These are phyloP conservation scores for Parotocinclus haroldoi DNA, from an alignment of 2,797 vertebrate species.

Conservation along the genomic window DNA sequence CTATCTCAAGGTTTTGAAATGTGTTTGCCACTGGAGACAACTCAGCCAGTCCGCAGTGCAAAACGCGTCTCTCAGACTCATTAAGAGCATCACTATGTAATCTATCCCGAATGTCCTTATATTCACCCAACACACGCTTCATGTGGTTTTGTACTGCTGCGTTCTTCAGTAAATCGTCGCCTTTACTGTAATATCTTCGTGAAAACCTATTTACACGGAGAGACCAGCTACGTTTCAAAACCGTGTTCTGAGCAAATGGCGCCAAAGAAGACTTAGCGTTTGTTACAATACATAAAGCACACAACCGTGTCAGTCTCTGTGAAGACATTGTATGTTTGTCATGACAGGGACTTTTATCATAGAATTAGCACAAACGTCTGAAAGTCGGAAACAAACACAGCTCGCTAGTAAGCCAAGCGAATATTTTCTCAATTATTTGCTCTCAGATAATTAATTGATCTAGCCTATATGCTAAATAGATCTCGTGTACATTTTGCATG, in stretches of 20 bases:
- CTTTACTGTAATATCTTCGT: not conserved
- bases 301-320: conserved; percentile 28
- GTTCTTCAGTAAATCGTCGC: conserved; percentile 62
- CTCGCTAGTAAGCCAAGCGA: no score
- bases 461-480: no score
- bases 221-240: not conserved
- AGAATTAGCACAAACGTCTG: not conserved
- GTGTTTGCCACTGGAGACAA: conserved; percentile 67
- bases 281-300: not conserved
- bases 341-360: not conserved
- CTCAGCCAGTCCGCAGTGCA: conserved; percentile 62
- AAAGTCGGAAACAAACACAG: no score
- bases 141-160: conserved; percentile 73
- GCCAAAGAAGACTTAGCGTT: not conserved
- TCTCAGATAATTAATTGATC: no score
- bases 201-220: not conserved
- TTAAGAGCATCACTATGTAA: conserved; percentile 60
- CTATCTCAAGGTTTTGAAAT: conserved; percentile 62
- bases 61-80: conserved; percentile 66
- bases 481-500: no score
- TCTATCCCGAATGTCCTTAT: conserved; percentile 55
- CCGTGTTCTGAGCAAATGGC: not conserved
- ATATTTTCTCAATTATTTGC: no score
- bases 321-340: conserved; percentile 43
- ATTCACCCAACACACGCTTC: conserved; percentile 68